Conservation (phyloP, 1,140 invertebrate genomes). For the Pollicipes pollicipes region DNA sequence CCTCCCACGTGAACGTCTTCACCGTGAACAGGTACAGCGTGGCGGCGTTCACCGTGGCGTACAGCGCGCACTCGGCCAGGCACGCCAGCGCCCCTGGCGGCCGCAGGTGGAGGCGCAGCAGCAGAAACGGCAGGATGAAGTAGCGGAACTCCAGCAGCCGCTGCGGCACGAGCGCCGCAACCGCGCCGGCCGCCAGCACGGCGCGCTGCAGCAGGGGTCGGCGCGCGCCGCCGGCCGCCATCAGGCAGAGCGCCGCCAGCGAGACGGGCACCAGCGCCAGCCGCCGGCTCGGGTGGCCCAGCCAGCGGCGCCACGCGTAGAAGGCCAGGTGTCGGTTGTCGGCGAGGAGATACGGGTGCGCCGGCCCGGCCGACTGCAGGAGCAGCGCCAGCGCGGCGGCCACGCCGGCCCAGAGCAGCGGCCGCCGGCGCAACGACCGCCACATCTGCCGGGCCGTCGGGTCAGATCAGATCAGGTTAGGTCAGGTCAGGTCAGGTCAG, state of each 20-base stretch:
- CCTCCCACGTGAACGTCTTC: conserved; percentile 64
- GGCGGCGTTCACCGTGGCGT: conserved; percentile 47
- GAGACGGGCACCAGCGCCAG: conserved; percentile 67
- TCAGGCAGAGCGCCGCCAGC: conserved; percentile 41
- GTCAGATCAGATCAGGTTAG: no score
- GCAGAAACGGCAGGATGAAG: conserved; percentile 77
- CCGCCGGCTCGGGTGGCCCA: conserved; percentile 40
- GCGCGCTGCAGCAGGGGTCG: conserved; percentile 37
- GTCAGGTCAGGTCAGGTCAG: no score
- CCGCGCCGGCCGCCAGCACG: conserved; percentile 41
- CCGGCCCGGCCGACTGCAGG: conserved; percentile 54
- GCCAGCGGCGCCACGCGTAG: conserved; percentile 80
- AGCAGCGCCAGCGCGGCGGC: conserved; percentile 23
- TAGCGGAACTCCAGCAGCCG: conserved; percentile 80
- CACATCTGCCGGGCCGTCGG: background rate
- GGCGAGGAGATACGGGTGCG: conserved; percentile 81
- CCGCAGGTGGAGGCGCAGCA: conserved; percentile 54
- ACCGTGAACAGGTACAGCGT: conserved; percentile 68
- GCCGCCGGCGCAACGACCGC: background rate
- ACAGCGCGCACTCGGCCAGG: conserved; percentile 47
- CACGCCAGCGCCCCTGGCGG: conserved; percentile 35
- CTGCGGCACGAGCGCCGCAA: conserved; percentile 53
- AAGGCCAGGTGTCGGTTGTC: conserved; percentile 96
- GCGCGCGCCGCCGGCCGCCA: conserved; percentile 29
- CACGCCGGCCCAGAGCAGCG: conserved; percentile 11